Base-by-base conservation (phyloP, 2,797 vertebrate genomes). In the Clarias pachynema region DNA sequence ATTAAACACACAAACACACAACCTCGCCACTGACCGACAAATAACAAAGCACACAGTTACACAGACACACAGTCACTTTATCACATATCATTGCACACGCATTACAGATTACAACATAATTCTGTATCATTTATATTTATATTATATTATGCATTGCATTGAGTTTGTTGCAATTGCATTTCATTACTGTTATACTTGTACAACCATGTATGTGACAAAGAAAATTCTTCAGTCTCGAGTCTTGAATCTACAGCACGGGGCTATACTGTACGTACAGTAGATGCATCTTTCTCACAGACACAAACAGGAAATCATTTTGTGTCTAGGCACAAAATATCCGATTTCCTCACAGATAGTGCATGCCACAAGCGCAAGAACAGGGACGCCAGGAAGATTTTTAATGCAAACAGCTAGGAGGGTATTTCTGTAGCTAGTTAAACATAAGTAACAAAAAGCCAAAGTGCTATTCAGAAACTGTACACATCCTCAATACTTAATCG, bases 241-340 rank as follows among this genome's bases (percentile, higher is more conserved):
- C 44, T 49, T 49, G 44, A 49, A 3, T 49, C 44, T 69, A 29
- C 5, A 82, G 65, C 49, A 81, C 40, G 34, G 9, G 31, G 66
- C 8, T 57, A 83, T n/a, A n/a, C n/a, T n/a, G n/a, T n/a, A 56
- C 49, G 44, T 44, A 44, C 44, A 10, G 8, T 26, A 40, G 31
- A 34, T 56, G 7, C 49, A 75, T 34, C 73, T 44, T 85, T 85
- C 82, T 85, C 57, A 77, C 75, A 68, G 62, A 83, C 70, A 65
- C 79, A 89, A 92, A 87, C 88, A 90, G 87, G 92, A 93, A 95
- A 93, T 77, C 89, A 90, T 90, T 89, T 88, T 91, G 92, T 90
- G 92, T 92, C 90, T 91, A 89, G 91, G 91, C 92, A 92, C 85
- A 62, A 84, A 59, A 77, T 59, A 74, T 86, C 85, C 68, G 72